Evolutionary conservation across 1,140 invertebrate genomes (phyloP), one percentile per base, ranked within the genome.

Genomic region (Heliothis subflexa): DNA sequence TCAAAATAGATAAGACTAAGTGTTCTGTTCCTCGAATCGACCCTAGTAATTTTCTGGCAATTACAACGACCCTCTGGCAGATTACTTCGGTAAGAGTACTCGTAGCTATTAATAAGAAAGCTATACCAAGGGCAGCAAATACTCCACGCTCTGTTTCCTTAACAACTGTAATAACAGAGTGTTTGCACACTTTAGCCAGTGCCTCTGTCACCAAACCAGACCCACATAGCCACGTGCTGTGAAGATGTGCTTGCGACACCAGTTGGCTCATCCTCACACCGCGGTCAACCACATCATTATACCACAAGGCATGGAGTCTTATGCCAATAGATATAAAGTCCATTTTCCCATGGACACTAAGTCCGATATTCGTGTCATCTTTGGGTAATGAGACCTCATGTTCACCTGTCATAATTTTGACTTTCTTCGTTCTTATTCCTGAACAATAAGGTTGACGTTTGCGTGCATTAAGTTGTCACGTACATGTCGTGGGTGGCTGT

Each of bases 161-260:
- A 1, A 28, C 18, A 59, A 28, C 21, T 59, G 11, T 28, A 59
- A 25, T 57, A 57, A 57, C 21, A 57, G 25, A 25, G 11, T 57
- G 1, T 10, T 14, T 25, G 33, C 5, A 40, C 21, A 25, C 55
- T 25, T 18, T 0, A 12, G 12, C 9, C n/a, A 10, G 10, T 10
- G 55, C 10, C 25, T 57, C 21, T 57, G 21, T 57, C 55, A 25
- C 25, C 55, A 57, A 57, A 57, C 25, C 55, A 57, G 25, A 57
- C 73, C 59, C 62, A 74, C 72, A 75, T 75, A 62, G 12, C 18
- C 73, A 75, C 0, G 18, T 50, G n/a, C 59, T 75, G 57, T 50
- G 11, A 75, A 75, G 59, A 75, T 64, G 47, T 10, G 73, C 47
- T 75, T 75, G 59, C 50, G 55, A 54, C 52, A 73, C 18, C 40